phyloP scores from a whole-genome alignment of 2,888 invertebrate species.

The Lasioglossum morio region DNA sequence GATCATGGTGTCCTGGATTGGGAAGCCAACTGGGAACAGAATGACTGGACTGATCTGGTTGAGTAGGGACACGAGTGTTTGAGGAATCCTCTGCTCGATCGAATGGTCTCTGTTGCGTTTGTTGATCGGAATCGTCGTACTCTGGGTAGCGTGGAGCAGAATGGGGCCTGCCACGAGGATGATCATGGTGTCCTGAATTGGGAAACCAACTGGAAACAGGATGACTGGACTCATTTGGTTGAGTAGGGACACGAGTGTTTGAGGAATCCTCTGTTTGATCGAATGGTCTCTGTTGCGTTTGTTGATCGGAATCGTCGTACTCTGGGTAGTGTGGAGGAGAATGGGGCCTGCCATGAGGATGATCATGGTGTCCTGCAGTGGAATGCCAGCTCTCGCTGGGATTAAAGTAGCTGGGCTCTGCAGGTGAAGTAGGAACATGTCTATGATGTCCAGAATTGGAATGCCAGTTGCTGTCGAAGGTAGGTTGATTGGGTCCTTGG shows the following conservation, averaged over 20 bases:
- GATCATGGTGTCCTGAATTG: slow-evolving; percentile 19
- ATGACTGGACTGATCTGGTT: background rate
- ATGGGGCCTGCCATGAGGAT: background rate
- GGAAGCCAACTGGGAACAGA: slow-evolving; percentile 8
- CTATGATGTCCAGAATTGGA: background rate
- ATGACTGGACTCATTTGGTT: background rate
- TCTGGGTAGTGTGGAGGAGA: background rate
- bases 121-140: slow-evolving; percentile 15
- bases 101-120: slow-evolving; percentile 8
- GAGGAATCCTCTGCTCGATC: background rate
- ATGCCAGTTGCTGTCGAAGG: background rate
- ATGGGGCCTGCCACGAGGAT: background rate
- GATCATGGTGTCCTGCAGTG: slow-evolving; percentile 20
- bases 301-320: slow-evolving; percentile 15
- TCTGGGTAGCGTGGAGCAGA: background rate
- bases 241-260: too few relatives aligned
- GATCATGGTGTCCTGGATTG: slow-evolving; percentile 18
- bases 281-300: slow-evolving; percentile 8
- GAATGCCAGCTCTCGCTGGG: slow-evolving; percentile 14
- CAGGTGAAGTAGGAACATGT: background rate
- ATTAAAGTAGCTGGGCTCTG: background rate
- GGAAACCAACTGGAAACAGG: slow-evolving; percentile 5
- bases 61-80: too few relatives aligned
- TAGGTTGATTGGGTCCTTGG: slow-evolving; percentile 30
- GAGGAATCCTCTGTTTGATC: slow-evolving; percentile 1